Percentiles rank a stretch among this genome's conserved stretches.
Evolutionary conservation across 2,113 vertebrate genomes (phyloP).

Genomic region (Cariama cristata): DNA sequence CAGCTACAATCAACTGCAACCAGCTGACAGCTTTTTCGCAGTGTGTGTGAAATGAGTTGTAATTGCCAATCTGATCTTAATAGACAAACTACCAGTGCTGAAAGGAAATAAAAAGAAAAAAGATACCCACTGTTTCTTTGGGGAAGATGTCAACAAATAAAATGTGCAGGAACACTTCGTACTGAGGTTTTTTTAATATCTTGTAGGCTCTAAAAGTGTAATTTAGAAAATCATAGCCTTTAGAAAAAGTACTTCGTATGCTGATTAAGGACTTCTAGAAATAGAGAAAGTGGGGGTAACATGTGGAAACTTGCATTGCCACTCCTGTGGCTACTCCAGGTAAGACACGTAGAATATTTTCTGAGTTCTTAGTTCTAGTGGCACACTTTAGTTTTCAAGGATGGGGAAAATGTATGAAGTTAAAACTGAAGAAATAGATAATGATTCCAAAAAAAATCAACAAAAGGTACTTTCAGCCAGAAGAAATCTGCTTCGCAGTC

Average conservation of each 20-base stretch:
- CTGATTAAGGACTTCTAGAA: background rate
- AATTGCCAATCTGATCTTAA: background rate
- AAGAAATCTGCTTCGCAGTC: background rate
- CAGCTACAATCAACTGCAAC: background rate
- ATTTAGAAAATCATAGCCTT: conserved; percentile 20
- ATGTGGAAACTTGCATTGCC: background rate
- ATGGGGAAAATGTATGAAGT: background rate
- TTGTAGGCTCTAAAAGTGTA: background rate
- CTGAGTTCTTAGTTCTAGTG: background rate
- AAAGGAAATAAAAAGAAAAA: conserved; percentile 17
- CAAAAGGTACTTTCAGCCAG: background rate
- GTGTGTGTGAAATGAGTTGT: background rate
- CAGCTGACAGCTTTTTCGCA: background rate
- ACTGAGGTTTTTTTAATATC: background rate
- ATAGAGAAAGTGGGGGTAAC: background rate
- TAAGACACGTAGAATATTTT: background rate
- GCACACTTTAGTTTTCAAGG: background rate
- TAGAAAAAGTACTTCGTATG: background rate
- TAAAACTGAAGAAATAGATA: background rate
- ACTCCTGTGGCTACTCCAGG: background rate
- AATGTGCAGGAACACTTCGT: background rate
- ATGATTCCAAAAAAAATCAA: background rate
- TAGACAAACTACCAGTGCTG: background rate
- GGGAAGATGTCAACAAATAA: background rate
- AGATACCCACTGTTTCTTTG: background rate